Percentiles rank a stretch among this genome's conserved stretches.
phyloP scores from a whole-genome alignment of 2,888 invertebrate species.

The Alviniconcha strummeri region DNA sequence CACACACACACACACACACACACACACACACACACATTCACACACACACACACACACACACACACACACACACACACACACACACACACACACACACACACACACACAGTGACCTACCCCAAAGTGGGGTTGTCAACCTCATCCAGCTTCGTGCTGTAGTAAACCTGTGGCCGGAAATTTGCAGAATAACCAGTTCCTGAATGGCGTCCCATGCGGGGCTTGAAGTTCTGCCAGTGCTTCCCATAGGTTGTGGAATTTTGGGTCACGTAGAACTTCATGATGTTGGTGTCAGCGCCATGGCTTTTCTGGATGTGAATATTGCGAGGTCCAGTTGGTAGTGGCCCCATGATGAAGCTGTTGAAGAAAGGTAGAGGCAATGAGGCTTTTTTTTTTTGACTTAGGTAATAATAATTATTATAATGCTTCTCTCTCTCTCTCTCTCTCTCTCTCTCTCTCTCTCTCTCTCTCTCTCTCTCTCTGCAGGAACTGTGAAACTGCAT shows the following conservation, averaged over 20 bases:
- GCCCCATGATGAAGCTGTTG: conserved; percentile 54
- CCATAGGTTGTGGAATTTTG: conserved; percentile 71
- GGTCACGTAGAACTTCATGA: conserved; percentile 73
- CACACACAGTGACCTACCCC: conserved; percentile 58
- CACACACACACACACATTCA: neutral
- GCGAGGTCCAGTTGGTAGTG: conserved; percentile 64
- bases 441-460: too few species aligned
- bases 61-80: neutral
- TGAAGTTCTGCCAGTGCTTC: conserved; percentile 67
- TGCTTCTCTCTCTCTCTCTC: too few species aligned
- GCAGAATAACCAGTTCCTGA: conserved; percentile 72
- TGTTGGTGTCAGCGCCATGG: conserved; percentile 71
- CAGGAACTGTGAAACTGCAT: too few species aligned
- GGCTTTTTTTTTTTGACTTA: too few species aligned
- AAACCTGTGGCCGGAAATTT: conserved; percentile 71
- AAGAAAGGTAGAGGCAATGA: too few species aligned
- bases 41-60: neutral
- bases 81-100: conserved; percentile 2
- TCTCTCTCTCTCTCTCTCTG: too few species aligned
- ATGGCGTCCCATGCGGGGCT: conserved; percentile 67
- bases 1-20: neutral
- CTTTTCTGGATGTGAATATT: conserved; percentile 69
- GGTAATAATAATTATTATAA: too few species aligned
- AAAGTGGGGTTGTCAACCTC: conserved; percentile 71
- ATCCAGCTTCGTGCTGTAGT: conserved; percentile 70